A percentile compares a stretch with the other conserved stretches of the same genome.
phyloP scores from a whole-genome alignment of 1,140 invertebrate genomes.

The Vanessa tameamea region DNA sequence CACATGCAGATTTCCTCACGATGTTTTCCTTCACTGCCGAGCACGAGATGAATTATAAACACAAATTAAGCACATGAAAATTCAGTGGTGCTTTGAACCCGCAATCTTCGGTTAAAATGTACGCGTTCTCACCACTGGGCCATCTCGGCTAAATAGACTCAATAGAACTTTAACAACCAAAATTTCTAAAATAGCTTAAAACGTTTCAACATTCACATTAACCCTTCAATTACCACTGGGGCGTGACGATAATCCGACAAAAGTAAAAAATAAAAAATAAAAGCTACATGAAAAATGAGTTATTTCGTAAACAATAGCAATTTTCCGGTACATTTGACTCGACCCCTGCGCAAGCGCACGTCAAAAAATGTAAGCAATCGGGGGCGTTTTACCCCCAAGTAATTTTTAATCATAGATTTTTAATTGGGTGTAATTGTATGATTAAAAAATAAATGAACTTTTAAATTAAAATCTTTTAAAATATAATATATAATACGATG shows the following conservation, averaged over 20 bases:
- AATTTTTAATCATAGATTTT: slow-evolving; percentile 14
- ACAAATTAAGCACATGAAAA: too few species aligned
- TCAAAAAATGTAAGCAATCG: slow-evolving; percentile 6
- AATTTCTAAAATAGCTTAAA: not conserved
- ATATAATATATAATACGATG: too few species aligned
- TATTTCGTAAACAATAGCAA: slow-evolving; percentile 69
- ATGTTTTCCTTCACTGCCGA: too few species aligned
- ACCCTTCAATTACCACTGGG: slow-evolving; percentile 39
- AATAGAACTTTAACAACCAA: too few species aligned
- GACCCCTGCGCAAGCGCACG: slow-evolving; percentile 52
- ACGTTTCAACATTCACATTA: slow-evolving; percentile 13
- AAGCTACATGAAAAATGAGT: slow-evolving; percentile 47
- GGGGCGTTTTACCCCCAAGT: not conserved
- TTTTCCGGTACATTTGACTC: slow-evolving; percentile 64
- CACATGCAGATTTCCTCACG: too few species aligned
- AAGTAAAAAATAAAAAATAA: slow-evolving; percentile 41
- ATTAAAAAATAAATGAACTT: too few species aligned
- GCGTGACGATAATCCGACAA: slow-evolving; percentile 43
- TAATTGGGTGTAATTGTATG: not conserved
- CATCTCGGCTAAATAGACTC: too few species aligned
- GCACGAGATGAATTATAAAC: too few species aligned
- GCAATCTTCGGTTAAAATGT: too few species aligned
- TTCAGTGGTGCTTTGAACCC: too few species aligned
- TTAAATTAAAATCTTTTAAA: too few species aligned
- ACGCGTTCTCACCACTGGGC: too few species aligned